Conservation (phyloP, 1,140 invertebrate genomes). For the Papilio xuthus region DNA sequence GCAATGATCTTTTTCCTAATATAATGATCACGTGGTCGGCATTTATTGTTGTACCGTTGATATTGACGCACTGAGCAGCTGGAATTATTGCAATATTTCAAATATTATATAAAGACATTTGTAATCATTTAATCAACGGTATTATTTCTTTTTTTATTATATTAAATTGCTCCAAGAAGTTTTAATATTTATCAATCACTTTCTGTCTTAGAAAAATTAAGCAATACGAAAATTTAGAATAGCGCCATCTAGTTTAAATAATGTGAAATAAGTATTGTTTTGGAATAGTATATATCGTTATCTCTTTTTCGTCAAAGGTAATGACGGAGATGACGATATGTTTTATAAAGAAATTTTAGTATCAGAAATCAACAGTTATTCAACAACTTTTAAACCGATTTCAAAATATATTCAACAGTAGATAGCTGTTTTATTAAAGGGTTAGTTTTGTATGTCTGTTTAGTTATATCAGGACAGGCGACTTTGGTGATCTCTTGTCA, state of each 20-base stretch:
- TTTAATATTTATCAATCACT: neutral
- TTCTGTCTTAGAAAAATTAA: neutral
- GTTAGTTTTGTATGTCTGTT: neutral
- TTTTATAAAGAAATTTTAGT: too few relatives aligned
- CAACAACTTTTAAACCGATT: neutral
- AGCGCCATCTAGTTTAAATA: neutral
- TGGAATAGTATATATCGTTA: too few relatives aligned
- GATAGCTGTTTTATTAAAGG: neutral
- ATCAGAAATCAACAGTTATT: too few relatives aligned
- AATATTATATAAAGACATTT: neutral
- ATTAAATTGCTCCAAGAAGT: neutral
- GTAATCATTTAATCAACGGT: neutral
- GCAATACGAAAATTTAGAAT: neutral
- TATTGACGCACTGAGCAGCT: constrained; percentile 62
- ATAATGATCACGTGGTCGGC: constrained; percentile 57
- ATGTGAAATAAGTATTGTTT: too few relatives aligned
- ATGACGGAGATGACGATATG: too few relatives aligned
- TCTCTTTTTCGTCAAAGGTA: too few relatives aligned
- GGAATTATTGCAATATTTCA: constrained; percentile 41
- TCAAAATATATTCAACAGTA: neutral
- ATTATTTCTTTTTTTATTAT: too few relatives aligned
- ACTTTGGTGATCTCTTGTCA: too few relatives aligned
- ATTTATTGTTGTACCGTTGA: constrained; percentile 29
- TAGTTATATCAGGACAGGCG: too few relatives aligned
- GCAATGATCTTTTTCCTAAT: constrained; percentile 64